A percentile compares a stretch with the other conserved stretches of the same genome.
Evolutionary conservation across 2,888 invertebrate species (phyloP).

Genomic region (Chalcis sispes): DNA sequence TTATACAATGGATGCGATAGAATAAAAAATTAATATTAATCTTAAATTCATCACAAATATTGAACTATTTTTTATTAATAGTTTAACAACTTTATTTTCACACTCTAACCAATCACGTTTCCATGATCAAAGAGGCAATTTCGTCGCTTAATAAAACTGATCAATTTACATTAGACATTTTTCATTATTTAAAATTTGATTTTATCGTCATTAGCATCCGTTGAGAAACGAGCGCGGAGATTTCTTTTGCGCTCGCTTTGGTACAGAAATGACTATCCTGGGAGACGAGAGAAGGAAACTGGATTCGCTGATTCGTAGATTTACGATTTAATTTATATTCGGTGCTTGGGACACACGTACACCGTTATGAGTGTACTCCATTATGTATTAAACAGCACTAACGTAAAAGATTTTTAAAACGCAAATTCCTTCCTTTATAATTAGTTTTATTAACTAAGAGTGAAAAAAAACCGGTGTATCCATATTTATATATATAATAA

Average conservation of each 20-base stretch:
- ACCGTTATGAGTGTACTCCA: not conserved
- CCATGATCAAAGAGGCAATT: no score
- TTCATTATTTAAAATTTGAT: conserved; percentile 7
- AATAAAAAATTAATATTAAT: no score
- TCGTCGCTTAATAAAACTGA: no score
- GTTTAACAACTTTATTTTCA: no score
- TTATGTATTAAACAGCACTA: conserved; percentile 28
- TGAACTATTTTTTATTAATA: no score
- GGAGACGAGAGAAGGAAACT: not conserved
- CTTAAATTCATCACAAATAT: no score
- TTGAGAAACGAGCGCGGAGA: not conserved
- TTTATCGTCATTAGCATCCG: not conserved
- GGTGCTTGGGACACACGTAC: not conserved
- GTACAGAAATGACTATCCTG: not conserved
- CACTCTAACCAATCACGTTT: no score
- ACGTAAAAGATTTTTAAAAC: conserved; percentile 11
- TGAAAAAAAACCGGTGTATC: not conserved
- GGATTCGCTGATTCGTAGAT: conserved; percentile 12
- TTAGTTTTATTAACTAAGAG: not conserved
- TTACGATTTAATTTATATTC: conserved; percentile 34
- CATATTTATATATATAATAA: no score
- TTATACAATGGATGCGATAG: no score
- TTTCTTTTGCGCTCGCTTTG: not conserved
- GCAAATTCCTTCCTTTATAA: not conserved
- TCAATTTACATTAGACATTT: not conserved